Conservation (phyloP, 2,113 vertebrate species). For the Orthochromis malagaraziensis region DNA sequence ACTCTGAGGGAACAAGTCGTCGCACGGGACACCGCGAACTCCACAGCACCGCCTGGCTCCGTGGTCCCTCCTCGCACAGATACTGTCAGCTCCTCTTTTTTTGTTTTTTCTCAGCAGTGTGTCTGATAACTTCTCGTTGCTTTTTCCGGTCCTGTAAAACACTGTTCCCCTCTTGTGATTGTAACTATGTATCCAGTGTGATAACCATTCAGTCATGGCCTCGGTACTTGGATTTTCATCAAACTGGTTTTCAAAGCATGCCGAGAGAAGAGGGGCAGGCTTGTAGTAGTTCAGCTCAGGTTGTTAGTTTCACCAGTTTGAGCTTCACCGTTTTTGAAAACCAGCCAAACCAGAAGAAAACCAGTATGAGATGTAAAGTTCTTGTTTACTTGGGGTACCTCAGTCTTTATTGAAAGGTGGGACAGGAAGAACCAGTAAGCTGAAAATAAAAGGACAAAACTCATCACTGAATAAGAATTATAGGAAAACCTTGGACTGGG, state of each 20-base stretch:
- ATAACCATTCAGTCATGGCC: not conserved
- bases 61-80: not conserved
- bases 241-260: not conserved
- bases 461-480: not conserved
- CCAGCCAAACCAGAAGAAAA: not conserved
- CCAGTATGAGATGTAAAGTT: not conserved
- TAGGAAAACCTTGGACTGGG: not conserved
- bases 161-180: not conserved
- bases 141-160: not conserved
- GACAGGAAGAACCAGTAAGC: not conserved
- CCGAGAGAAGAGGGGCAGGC: not conserved
- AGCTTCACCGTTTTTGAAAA: not conserved
- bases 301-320: not conserved
- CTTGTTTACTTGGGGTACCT: not conserved
- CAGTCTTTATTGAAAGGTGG: not conserved
- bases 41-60: not conserved
- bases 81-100: fast-evolving
- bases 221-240: not conserved
- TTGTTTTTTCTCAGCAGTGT: not conserved
- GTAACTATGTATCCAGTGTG: not conserved
- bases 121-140: not conserved
- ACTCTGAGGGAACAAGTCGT: slow-evolving; percentile 86
- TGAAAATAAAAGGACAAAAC: not conserved
- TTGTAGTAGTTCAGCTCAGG: not conserved
- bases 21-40: slow-evolving; percentile 51